phyloP scores from a whole-genome alignment of 2,113 vertebrate species.

The Phyllostomus discolor region DNA sequence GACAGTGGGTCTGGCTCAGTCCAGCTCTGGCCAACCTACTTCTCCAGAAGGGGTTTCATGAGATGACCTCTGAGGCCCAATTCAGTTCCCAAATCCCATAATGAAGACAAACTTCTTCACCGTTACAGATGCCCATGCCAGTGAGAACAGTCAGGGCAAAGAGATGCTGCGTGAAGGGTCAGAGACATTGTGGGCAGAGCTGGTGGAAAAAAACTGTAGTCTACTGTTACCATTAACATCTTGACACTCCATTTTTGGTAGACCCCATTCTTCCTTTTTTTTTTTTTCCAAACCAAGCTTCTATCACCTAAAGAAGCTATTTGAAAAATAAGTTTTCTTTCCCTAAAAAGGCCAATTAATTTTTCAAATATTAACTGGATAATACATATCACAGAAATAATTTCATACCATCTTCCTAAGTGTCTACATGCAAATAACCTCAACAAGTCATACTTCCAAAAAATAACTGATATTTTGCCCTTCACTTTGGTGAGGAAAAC shows the following conservation, averaged over 20 bases:
- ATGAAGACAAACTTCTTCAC: background rate
- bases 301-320: background rate
- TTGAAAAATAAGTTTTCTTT: background rate
- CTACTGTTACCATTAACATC: background rate
- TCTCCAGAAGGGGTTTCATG: background rate
- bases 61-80: background rate
- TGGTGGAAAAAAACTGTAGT: background rate
- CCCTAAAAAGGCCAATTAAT: conserved; percentile 20
- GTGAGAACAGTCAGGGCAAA: background rate
- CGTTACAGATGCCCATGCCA: background rate
- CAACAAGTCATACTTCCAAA: background rate
- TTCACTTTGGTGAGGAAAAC: background rate
- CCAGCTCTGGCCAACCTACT: background rate
- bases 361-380: conserved; percentile 37
- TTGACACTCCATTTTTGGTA: background rate
- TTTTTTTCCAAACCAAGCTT: background rate
- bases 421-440: background rate
- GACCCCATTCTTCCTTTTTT: background rate
- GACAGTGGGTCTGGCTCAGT: background rate
- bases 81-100: background rate
- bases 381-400: background rate
- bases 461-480: background rate
- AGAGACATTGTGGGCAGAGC: background rate
- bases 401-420: conserved; percentile 31
- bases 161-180: background rate